These are phyloP conservation scores for Strigamia crassipes DNA, from an alignment of 2,888 invertebrate genomes.

Conservation along the genomic window DNA sequence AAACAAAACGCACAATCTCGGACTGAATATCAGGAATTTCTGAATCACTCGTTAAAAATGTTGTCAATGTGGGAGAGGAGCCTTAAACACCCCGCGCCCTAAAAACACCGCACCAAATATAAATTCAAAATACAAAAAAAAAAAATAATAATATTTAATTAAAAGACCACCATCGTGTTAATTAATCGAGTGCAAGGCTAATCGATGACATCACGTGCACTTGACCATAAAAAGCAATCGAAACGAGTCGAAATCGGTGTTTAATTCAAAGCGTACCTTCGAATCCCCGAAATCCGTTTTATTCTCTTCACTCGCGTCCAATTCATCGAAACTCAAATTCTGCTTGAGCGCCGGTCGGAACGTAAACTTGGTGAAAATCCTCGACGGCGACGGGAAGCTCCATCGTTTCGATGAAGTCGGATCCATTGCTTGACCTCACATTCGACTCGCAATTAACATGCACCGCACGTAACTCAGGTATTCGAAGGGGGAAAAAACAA, in stretches of 20 bases:
- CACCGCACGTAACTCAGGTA: slow-evolving; percentile 15
- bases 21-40: not conserved
- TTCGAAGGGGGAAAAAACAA: not conserved
- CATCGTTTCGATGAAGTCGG: slow-evolving; percentile 41
- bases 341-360: not conserved
- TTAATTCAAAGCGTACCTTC: not conserved
- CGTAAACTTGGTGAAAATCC: not conserved
- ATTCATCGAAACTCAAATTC: not conserved
- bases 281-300: not conserved
- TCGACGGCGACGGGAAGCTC: slow-evolving; percentile 44
- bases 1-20: not conserved
- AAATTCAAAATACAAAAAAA: not conserved
- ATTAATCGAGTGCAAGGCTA: not conserved
- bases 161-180: not conserved
- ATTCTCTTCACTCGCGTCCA: not conserved
- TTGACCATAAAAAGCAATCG: not conserved
- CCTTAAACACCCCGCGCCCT: not conserved
- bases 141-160: too few relatives aligned
- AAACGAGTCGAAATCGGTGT: not conserved
- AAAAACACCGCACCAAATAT: not conserved
- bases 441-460: not conserved
- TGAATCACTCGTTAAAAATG: slow-evolving; percentile 10
- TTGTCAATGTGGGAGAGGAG: slow-evolving; percentile 2
- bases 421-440: slow-evolving; percentile 40
- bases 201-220: slow-evolving; percentile 24